Percentiles rank a stretch among this genome's conserved stretches.
Evolutionary conservation across 2,113 vertebrate genomes (phyloP).

Genomic region (Prunella himalayana): DNA sequence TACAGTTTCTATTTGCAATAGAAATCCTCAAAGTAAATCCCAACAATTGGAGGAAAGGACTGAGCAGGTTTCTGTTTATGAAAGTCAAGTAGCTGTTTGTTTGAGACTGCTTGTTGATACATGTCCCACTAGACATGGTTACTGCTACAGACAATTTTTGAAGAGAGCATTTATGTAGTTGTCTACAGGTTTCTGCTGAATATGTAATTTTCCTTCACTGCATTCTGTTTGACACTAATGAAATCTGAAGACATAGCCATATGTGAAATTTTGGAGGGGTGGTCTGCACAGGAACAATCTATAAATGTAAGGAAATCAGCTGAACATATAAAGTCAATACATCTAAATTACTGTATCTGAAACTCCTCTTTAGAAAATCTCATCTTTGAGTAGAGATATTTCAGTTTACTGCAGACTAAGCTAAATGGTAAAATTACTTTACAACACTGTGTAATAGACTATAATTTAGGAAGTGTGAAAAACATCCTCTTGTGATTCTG

Average conservation of each 20-base stretch:
- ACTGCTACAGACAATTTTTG: not conserved
- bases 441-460: not conserved
- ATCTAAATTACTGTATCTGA: not conserved
- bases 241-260: not conserved
- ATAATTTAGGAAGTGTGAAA: not conserved
- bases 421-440: not conserved
- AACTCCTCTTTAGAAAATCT: not conserved
- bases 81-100: not conserved
- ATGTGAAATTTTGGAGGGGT: not conserved
- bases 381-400: not conserved
- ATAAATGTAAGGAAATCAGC: not conserved
- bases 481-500: not conserved
- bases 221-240: not conserved
- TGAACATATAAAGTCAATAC: not conserved
- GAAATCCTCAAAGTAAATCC: not conserved
- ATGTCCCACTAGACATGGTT: not conserved
- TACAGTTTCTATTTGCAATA: not conserved
- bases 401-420: not conserved
- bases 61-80: not conserved
- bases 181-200: not conserved
- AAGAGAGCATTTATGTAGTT: not conserved
- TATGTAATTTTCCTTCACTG: not conserved
- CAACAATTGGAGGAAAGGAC: not conserved
- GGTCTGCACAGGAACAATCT: not conserved
- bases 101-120: not conserved